Evolutionary conservation across 1,140 invertebrate species (phyloP).

Genomic region (Rhopalosiphum maidis): DNA sequence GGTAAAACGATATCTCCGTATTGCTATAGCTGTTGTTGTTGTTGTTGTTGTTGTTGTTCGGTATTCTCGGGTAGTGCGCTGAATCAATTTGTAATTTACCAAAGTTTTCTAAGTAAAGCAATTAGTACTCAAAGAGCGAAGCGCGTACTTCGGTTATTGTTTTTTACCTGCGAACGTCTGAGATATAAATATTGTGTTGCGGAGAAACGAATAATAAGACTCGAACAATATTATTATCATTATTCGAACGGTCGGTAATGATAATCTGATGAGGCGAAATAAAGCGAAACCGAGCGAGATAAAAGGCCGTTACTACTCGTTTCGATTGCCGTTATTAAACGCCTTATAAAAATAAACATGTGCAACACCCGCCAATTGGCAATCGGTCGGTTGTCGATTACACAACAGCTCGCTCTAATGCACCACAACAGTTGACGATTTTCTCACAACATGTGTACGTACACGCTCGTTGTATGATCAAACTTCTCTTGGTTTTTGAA

Average conservation of each 20-base stretch:
- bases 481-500: not conserved
- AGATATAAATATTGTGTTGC: not conserved
- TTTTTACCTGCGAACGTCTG: not conserved
- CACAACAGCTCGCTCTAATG: not conserved
- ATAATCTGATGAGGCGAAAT: not conserved
- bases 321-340: not conserved
- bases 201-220: not conserved
- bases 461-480: not conserved
- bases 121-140: not conserved
- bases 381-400: not conserved
- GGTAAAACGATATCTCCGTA: not conserved
- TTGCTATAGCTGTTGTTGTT: not conserved
- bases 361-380: not conserved
- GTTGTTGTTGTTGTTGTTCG: not conserved
- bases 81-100: conserved; percentile 28
- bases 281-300: not conserved
- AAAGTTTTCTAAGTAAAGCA: conserved; percentile 19
- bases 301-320: not conserved
- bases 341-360: not conserved
- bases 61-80: not conserved
- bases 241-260: not conserved
- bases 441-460: not conserved
- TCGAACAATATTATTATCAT: not conserved
- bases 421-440: not conserved
- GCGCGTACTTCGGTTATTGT: not conserved